These are phyloP conservation scores for Phataginus tricuspis DNA, from an alignment of 2,797 vertebrate species.

Conservation along the genomic window DNA sequence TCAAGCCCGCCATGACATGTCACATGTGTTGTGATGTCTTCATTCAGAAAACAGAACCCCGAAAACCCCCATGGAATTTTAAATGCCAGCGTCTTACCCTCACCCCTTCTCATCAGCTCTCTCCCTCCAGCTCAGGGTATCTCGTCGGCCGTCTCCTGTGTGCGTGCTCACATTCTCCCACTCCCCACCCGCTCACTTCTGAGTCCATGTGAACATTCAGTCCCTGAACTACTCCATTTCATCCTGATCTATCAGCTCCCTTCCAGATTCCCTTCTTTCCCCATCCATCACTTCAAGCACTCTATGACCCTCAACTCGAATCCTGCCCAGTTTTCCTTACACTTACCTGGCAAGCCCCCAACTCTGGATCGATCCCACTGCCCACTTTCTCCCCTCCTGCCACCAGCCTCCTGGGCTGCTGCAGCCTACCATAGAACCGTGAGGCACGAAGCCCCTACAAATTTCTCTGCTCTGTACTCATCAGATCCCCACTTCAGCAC, in stretches of 20 bases:
- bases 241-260: not conserved
- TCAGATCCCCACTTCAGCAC: not conserved
- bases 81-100: not conserved
- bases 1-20: not conserved
- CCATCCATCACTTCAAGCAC: conserved; percentile 18
- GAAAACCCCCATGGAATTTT: not conserved
- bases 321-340: not conserved
- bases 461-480: not conserved
- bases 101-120: not conserved
- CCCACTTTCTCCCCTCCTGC: not conserved
- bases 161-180: rapidly evolving
- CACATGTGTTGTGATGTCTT: not conserved
- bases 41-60: not conserved
- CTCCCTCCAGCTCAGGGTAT: not conserved
- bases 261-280: not conserved
- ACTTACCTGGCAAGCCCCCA: not conserved
- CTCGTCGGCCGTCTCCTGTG: not conserved
- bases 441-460: too few species aligned
- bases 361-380: not conserved
- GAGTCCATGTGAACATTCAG: not conserved
- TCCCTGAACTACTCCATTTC: not conserved
- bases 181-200: not conserved
- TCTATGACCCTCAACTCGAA: not conserved
- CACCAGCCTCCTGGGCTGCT: not conserved
- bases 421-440: not conserved